Percentiles rank a stretch among this genome's conserved stretches.
These are phyloP conservation scores for Peromyscus eremicus DNA, from an alignment of 2,797 vertebrate genomes.

Conservation along the genomic window DNA sequence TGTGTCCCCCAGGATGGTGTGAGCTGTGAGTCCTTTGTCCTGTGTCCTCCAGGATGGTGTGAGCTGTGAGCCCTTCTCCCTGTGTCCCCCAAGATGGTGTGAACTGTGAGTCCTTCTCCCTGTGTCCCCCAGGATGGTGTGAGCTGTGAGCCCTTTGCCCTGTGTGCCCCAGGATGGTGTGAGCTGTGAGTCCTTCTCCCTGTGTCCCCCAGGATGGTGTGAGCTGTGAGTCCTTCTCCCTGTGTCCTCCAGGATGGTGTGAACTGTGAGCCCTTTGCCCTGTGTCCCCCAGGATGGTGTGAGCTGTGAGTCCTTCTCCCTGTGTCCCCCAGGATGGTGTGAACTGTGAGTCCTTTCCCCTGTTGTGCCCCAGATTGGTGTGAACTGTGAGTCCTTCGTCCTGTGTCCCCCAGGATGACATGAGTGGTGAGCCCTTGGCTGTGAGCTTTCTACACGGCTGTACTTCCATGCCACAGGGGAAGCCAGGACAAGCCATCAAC, in stretches of 20 bases:
- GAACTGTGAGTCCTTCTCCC: not conserved
- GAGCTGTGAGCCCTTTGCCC: not conserved
- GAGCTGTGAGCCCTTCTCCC: not conserved
- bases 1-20: not conserved
- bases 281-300: not conserved
- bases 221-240: no score
- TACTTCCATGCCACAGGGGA: accelerated
- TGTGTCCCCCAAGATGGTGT: not conserved
- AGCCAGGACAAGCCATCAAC: not conserved
- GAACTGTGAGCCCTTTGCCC: not conserved
- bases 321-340: not conserved
- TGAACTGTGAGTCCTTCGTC: not conserved
- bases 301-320: not conserved
- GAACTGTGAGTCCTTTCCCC: not conserved
- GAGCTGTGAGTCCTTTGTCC: not conserved
- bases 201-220: no score
- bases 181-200: no score
- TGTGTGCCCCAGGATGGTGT: not conserved
- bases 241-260: not conserved
- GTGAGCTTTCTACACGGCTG: accelerated
- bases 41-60: not conserved
- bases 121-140: not conserved
- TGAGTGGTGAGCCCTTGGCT: not conserved
- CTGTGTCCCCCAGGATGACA: not conserved
- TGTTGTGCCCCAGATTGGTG: not conserved